Percentiles rank a stretch among this genome's conserved stretches.
Evolutionary conservation across 2,797 vertebrate species (phyloP).

Genomic region (Paguma larvata): DNA sequence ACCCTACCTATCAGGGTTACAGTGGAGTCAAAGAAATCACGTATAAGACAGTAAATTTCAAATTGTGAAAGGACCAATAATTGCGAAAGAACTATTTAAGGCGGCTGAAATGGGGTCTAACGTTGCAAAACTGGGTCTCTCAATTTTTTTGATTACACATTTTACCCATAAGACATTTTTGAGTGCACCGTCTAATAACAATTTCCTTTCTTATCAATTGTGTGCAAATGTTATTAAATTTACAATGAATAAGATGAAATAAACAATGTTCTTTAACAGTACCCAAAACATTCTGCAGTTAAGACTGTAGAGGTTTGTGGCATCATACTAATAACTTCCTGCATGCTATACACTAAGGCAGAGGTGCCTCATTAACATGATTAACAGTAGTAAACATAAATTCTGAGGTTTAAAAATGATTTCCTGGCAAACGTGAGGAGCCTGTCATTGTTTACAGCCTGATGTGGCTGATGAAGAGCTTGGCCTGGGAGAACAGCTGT

Average conservation of each 20-base stretch:
- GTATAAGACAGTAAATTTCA: not conserved
- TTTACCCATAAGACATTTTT: not conserved
- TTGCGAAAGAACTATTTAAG: not conserved
- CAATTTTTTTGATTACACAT: not conserved
- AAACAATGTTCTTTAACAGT: not conserved
- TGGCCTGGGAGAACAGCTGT: not conserved
- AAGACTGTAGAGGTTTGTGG: not conserved
- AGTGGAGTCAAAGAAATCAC: not conserved
- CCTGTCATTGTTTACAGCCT: not conserved
- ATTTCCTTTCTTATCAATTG: constrained; percentile 14
- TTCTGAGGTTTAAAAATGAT: not conserved
- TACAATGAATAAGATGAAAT: constrained; percentile 26
- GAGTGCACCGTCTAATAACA: not conserved
- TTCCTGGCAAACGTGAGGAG: not conserved
- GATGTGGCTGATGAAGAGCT: not conserved
- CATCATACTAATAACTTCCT: not conserved
- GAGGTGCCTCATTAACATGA: not conserved
- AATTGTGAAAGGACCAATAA: not conserved
- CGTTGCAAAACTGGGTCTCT: not conserved
- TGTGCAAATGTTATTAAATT: not conserved
- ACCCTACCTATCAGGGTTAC: not conserved
- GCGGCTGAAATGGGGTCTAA: not conserved
- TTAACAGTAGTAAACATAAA: not conserved
- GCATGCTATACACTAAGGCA: not conserved
- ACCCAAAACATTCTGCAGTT: not conserved